These are phyloP conservation scores for Lasioglossum calceatum DNA, from an alignment of 2,888 invertebrate species.

Conservation along the genomic window DNA sequence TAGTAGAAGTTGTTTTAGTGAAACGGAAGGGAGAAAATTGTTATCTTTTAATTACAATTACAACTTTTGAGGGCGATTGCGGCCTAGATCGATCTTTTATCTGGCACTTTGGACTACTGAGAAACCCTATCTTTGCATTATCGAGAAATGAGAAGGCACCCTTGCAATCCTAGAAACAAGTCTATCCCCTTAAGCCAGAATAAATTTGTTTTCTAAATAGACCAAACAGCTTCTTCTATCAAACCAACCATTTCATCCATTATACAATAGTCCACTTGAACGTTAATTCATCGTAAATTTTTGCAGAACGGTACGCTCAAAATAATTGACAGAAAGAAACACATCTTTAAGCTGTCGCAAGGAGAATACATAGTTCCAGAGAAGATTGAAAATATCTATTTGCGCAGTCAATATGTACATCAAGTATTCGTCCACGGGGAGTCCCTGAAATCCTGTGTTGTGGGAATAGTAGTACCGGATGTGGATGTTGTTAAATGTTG, in stretches of 20 bases:
- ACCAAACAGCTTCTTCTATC: not conserved
- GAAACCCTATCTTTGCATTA: too few species aligned
- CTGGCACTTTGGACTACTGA: too few species aligned
- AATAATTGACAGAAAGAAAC: conserved; percentile 98
- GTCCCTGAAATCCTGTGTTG: conserved; percentile 97
- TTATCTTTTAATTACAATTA: too few species aligned
- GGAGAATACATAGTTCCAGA: conserved; percentile 99
- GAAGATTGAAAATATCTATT: conserved; percentile 98
- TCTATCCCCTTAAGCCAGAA: too few species aligned
- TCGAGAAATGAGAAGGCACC: too few species aligned
- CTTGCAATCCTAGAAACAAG: too few species aligned
- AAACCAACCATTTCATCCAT: not conserved
- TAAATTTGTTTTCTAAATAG: not conserved
- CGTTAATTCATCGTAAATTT: conserved; percentile 1
- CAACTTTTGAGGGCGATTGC: too few species aligned
- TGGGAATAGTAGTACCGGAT: conserved; percentile 98
- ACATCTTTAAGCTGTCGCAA: conserved; percentile 98
- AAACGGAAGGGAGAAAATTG: too few species aligned
- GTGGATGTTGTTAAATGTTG: conserved; percentile 96
- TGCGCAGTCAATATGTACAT: conserved; percentile 95
- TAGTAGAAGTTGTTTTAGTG: too few species aligned
- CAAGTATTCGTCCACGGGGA: conserved; percentile 99
- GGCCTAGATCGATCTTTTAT: too few species aligned
- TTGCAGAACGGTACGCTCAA: conserved; percentile 95
- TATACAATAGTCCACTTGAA: not conserved